phyloP scores from a whole-genome alignment of 1,140 invertebrate species.

The Ceratosolen fusciceps region DNA sequence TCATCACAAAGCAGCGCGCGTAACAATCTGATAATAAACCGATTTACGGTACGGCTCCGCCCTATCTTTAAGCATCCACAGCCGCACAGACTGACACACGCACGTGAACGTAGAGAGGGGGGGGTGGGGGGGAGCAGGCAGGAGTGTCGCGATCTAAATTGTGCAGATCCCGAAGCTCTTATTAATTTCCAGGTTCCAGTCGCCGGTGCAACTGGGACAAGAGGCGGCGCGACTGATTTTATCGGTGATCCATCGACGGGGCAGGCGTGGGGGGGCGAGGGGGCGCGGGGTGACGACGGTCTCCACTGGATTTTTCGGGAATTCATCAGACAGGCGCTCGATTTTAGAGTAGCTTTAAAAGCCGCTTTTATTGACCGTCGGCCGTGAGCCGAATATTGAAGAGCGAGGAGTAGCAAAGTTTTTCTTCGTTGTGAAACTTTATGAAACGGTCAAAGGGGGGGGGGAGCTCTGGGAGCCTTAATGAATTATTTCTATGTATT shows the following conservation, averaged over 20 bases:
- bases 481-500: no score
- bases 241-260: slow-evolving; percentile 19
- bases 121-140: no score
- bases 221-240: background rate
- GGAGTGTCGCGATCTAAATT: background rate
- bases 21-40: background rate
- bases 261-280: background rate
- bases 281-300: background rate
- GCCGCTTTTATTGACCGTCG: background rate
- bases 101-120: no score
- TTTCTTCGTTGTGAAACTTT: no score
- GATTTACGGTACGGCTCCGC: background rate
- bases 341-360: background rate
- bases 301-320: background rate
- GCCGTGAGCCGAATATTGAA: background rate
- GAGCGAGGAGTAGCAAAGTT: background rate
- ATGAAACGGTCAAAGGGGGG: no score
- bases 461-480: no score
- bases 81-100: no score
- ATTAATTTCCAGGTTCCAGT: slow-evolving; percentile 8
- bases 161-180: background rate
- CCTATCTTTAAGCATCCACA: no score
- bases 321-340: background rate
- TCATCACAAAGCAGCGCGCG: background rate
- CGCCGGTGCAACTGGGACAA: background rate